Conservation (phyloP, 2,113 vertebrate genomes). For the Ameiurus melas region DNA sequence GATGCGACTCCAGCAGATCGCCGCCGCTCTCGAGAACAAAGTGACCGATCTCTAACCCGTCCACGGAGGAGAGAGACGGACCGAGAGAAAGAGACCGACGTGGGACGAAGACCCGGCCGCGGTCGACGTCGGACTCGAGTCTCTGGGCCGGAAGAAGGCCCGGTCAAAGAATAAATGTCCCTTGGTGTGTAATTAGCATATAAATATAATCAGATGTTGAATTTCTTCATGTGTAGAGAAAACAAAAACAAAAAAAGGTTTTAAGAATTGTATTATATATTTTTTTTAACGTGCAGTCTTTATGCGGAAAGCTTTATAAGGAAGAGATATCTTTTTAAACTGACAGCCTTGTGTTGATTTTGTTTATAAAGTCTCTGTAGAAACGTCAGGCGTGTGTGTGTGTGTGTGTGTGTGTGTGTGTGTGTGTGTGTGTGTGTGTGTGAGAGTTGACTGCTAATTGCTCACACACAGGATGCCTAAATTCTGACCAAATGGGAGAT, state of each 20-base stretch:
- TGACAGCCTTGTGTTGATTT: conserved; percentile 69
- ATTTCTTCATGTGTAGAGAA: conserved; percentile 70
- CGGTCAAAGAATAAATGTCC: conserved; percentile 14
- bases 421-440: conserved; percentile 14
- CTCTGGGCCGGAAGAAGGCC: conserved; percentile 29
- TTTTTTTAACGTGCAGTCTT: conserved; percentile 80
- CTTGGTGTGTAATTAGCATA: conserved; percentile 49
- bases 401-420: conserved; percentile 52
- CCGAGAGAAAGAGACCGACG: conserved; percentile 33
- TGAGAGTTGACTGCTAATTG: conserved; percentile 37
- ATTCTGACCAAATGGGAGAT: conserved; percentile 62
- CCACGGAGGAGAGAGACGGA: not conserved
- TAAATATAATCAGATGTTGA: conserved; percentile 76
- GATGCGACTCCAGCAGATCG: conserved; percentile 94
- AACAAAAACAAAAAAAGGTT: conserved; percentile 58
- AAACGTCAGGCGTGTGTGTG: conserved; percentile 24
- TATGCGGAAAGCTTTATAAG: conserved; percentile 81
- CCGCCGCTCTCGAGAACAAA: conserved; percentile 95
- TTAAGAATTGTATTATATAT: conserved; percentile 80
- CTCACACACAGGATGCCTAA: conserved; percentile 67
- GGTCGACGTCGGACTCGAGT: not conserved
- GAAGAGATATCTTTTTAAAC: conserved; percentile 78
- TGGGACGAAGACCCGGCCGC: conserved; percentile 54
- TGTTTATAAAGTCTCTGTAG: conserved; percentile 73
- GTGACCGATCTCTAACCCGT: conserved; percentile 93